Evolutionary conservation across 1,140 invertebrate species (phyloP), one percentile per base, ranked within the genome.

Genomic region (Eumaeus atala): DNA sequence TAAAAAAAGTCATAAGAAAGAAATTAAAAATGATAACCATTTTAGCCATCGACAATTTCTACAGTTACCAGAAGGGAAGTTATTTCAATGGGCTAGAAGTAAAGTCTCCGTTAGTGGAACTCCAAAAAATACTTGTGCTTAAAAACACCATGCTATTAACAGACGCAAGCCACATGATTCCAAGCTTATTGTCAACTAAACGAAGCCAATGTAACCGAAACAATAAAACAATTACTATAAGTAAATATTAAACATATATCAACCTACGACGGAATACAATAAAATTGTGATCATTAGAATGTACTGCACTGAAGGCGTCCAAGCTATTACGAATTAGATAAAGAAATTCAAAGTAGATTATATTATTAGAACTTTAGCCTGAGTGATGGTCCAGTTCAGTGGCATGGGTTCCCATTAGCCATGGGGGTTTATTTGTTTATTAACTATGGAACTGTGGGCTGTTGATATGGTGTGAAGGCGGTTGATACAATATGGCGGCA

Each of bases 221-320:
- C 56, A 58, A 66, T 60, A 67, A 67, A 38, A 28, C 6, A 28
- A 64, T 61, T 60, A 64, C 56, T 51, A 62, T 53, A 53, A 17
- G 51, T 51, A 16, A 44, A 44, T 16, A 28, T 28, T 28, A 28
- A 54, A 52, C 18, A 16, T 40, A 54, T 52, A 58, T 67, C 55
- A 67, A 80, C 77, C 81, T 84, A 84, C 81, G 80, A 84, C 70
- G 66, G 66, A 68, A 76, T 81, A 83, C 82, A 85, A 85, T 85
- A 85, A 84, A 79, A 83, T 78, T 85, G 82, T 85, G 82, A 85
- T 85, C 56, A 65, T 71, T 74, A 76, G 58, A 77, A 67, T 55
- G 64, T 63, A 74, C 64, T 76, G 66, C 76, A 81, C 72, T 77
- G 66, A 70, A 84, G 67, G 81, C 81, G 81, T 84, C 81, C 81